Percentiles rank a stretch among this genome's conserved stretches.
These are phyloP conservation scores for Lacerta viridis DNA, from an alignment of 2,797 vertebrate species.

Conservation along the genomic window DNA sequence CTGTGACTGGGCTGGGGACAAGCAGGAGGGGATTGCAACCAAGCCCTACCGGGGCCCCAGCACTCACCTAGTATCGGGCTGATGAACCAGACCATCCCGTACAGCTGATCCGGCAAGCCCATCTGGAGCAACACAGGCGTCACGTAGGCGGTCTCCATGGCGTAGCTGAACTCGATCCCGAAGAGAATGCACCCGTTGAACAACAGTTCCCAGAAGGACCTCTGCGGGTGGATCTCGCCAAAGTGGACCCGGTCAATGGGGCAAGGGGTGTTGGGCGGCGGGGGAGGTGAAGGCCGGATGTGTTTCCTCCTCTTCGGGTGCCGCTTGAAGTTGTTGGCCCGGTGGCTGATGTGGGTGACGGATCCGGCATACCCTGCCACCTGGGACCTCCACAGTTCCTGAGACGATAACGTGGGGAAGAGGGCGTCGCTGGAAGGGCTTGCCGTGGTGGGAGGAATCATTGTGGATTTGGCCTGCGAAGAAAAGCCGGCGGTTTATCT, in stretches of 20 bases:
- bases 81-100: constrained; percentile 98
- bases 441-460: constrained; percentile 72
- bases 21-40: too few relatives aligned
- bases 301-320: constrained; percentile 92
- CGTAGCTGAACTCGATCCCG: constrained; percentile 98
- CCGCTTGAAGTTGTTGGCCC: constrained; percentile 98
- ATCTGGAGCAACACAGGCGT: constrained; percentile 97
- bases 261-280: constrained; percentile 95
- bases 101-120: constrained; percentile 96
- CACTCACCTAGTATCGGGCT: constrained; percentile 94
- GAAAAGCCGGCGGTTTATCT: constrained; percentile 18
- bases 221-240: constrained; percentile 89
- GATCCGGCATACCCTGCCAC: constrained; percentile 86
- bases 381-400: constrained; percentile 81
- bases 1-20: too few relatives aligned
- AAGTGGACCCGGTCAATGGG: constrained; percentile 91
- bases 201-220: constrained; percentile 91
- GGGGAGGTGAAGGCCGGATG: constrained; percentile 93
- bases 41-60: not conserved
- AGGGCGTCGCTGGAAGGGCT: constrained; percentile 71
- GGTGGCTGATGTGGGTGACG: constrained; percentile 93
- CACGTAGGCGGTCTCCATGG: constrained; percentile 98
- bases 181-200: constrained; percentile 97
- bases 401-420: constrained; percentile 69
- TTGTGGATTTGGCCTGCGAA: constrained; percentile 61